These are phyloP conservation scores for Crematogaster levior DNA, from an alignment of 2,888 invertebrate genomes.

Conservation along the genomic window DNA sequence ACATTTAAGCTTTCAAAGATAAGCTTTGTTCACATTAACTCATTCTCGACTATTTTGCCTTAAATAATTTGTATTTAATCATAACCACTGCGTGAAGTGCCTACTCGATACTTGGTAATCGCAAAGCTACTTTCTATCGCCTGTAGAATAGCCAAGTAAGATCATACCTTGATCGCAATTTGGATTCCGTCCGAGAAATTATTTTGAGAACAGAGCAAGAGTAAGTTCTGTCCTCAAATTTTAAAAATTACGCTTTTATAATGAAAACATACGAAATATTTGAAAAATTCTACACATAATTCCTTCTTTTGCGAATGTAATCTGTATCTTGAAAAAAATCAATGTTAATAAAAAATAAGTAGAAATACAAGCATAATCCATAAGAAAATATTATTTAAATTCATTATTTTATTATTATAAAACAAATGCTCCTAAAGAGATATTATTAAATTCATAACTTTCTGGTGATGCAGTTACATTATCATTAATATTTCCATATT, in stretches of 20 bases:
- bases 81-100: neutral
- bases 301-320: neutral
- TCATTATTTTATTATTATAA: neutral
- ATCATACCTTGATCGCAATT: conserved; percentile 24
- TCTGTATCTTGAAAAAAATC: neutral
- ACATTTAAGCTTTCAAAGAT: neutral
- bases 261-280: neutral
- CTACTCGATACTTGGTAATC: conserved; percentile 9
- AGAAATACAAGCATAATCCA: conserved; percentile 1
- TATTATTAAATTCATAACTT: neutral
- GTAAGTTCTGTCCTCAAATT: too few relatives aligned
- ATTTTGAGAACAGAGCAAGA: neutral
- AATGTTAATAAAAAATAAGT: too few relatives aligned
- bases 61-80: conserved; percentile 19
- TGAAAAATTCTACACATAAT: neutral
- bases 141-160: neutral
- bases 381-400: neutral
- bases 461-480: neutral
- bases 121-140: conserved; percentile 21
- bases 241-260: neutral
- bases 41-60: conserved; percentile 12
- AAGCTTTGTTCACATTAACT: neutral
- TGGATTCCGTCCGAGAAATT: neutral
- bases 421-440: neutral
- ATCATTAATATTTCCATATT: neutral